Evolutionary conservation across 2,113 vertebrate genomes (phyloP), one percentile per base, ranked within the genome.

Genomic region (Pseudonaja textilis): DNA sequence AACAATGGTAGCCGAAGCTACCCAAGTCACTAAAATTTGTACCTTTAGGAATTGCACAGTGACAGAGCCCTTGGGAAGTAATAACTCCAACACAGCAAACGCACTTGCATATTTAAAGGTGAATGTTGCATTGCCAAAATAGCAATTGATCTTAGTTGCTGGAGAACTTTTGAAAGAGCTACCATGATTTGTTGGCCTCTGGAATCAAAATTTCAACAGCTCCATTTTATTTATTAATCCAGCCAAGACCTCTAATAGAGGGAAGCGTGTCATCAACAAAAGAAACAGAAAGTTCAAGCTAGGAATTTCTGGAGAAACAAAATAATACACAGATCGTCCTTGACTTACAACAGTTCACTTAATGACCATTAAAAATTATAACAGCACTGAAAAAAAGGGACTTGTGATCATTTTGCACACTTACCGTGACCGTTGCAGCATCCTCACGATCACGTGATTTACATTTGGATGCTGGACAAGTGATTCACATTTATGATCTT

Each of bases 1-100:
- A 89, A 39, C 89, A 91, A 96, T 94, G 94, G 95, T 96, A 88
- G 89, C 92, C 95, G 95, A 96, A 95, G 95, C 94, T 95, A 96
- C 93, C 95, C 92, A n/a, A n/a, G 85, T 95, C 96, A 96, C 95
- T 94, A 91, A 94, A 94, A 93, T 94, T 7, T 87, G 92, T 93
- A 88, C 91, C 0, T 94, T 91, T 89, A 88, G 95, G 93, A 74
- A 91, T 92, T 94, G 2, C 3, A 9, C 8, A 55, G 29, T 29
- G 26, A 20, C 57, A 39, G 54, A 42, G 56, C n/a, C 45, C 42
- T n/a, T 22, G 39, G 29, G 54, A 14, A 42, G 11, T 39, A 61
- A 47, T 54, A 69, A 81, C 3, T 26, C 7, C 10, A 14, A 59
- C 3, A 22, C 47, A 92, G 3, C 50, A 74, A 7, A 45, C 8